Conservation (phyloP, 2,888 invertebrate species). For the Tipula unca region DNA sequence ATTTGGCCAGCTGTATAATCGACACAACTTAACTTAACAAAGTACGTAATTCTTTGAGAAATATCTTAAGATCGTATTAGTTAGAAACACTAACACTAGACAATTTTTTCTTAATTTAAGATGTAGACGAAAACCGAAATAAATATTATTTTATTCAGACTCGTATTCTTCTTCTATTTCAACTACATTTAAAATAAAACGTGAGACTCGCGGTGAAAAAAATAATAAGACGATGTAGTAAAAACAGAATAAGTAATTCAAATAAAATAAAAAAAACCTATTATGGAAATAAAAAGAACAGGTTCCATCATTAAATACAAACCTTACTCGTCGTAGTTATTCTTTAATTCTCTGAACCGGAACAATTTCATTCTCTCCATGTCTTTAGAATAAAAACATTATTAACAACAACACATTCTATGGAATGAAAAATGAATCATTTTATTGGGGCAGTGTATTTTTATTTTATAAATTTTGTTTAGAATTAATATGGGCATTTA, state of each 20-base stretch:
- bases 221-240: background rate
- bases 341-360: conserved; percentile 2
- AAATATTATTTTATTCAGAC: background rate
- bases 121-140: background rate
- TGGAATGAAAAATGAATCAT: conserved; percentile 9
- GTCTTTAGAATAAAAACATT: background rate
- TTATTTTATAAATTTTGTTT: background rate
- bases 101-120: background rate
- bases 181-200: background rate
- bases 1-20: background rate
- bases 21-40: background rate
- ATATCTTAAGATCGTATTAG: background rate
- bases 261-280: background rate
- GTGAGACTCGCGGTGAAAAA: background rate
- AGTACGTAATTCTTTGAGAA: background rate
- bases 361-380: background rate
- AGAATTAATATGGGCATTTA: background rate
- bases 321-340: background rate
- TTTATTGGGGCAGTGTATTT: background rate
- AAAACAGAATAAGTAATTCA: background rate
- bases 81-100: background rate
- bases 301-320: conserved; percentile 8
- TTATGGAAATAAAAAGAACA: background rate
- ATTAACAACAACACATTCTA: background rate
- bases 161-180: background rate